Conservation (phyloP, 2,797 vertebrate species). For the Harpagifer antarcticus region DNA sequence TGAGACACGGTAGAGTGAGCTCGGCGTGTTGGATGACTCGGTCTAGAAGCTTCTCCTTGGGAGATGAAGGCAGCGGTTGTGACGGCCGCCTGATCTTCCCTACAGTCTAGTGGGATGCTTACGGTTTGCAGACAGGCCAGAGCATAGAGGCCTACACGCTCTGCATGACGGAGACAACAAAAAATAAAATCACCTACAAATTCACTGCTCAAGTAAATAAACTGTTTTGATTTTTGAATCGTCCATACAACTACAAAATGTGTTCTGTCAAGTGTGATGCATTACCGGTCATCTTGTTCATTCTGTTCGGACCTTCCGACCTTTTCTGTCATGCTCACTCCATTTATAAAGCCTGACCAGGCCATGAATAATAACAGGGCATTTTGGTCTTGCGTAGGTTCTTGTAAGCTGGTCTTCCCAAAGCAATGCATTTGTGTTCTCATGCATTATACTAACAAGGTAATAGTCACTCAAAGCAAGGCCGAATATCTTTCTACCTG, state of each 20-base stretch:
- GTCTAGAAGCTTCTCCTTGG: slow-evolving; percentile 85
- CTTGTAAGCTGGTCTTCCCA: slow-evolving; percentile 51
- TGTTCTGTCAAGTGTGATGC: not conserved
- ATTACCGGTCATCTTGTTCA: slow-evolving; percentile 72
- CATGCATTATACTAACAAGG: slow-evolving; percentile 56
- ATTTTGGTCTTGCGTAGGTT: slow-evolving; percentile 48
- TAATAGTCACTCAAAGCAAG: not conserved
- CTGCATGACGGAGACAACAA: slow-evolving; percentile 53
- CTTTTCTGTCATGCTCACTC: not conserved
- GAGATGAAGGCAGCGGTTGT: slow-evolving; percentile 79
- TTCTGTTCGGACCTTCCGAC: slow-evolving; percentile 14
- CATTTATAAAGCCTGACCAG: slow-evolving; percentile 70
- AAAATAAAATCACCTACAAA: not conserved
- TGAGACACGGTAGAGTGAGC: slow-evolving; percentile 83
- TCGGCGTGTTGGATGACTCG: slow-evolving; percentile 85
- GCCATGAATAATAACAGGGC: slow-evolving; percentile 67
- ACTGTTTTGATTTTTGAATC: not conserved
- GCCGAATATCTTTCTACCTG: not conserved
- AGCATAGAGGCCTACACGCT: slow-evolving; percentile 53
- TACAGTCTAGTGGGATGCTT: slow-evolving; percentile 77
- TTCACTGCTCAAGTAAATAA: not conserved
- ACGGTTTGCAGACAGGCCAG: slow-evolving; percentile 52
- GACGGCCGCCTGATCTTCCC: slow-evolving; percentile 65
- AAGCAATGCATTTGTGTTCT: slow-evolving; percentile 27
- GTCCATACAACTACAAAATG: not conserved